Conservation (phyloP, 2,113 vertebrate genomes). For the Cariama cristata region DNA sequence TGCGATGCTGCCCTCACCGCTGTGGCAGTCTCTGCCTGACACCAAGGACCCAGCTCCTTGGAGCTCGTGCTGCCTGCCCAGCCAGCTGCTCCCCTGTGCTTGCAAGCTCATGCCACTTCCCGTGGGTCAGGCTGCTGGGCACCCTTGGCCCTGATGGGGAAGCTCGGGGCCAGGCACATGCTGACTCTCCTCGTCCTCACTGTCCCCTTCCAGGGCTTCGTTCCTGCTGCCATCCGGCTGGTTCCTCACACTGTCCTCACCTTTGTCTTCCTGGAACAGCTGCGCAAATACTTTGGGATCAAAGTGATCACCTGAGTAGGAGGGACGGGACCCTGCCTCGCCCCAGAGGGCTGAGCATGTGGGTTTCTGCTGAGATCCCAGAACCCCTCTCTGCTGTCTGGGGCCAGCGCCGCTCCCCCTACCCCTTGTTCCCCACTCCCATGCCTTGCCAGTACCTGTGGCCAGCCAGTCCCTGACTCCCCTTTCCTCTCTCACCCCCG, state of each 20-base stretch:
- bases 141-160: not conserved
- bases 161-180: rapidly evolving
- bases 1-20: not conserved
- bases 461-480: not conserved
- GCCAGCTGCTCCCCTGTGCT: not conserved
- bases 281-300: conserved; percentile 87
- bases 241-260: conserved; percentile 90
- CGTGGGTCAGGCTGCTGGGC: not conserved
- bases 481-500: not conserved
- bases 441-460: conserved; percentile 14
- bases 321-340: not conserved
- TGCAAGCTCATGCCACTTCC: not conserved
- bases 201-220: conserved; percentile 80
- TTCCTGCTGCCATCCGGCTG: conserved; percentile 88
- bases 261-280: conserved; percentile 90
- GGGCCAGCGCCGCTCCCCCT: not conserved
- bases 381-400: not conserved
- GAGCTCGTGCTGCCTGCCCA: not conserved
- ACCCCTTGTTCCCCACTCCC: not conserved
- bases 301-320: conserved; percentile 75
- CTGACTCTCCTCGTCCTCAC: not conserved
- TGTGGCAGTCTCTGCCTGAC: not conserved
- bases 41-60: not conserved
- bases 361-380: not conserved
- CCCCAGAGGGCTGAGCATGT: not conserved